Percentiles rank a stretch among this genome's conserved stretches.
These are phyloP conservation scores for Prunella strophiata DNA, from an alignment of 2,797 vertebrate species.

Conservation along the genomic window DNA sequence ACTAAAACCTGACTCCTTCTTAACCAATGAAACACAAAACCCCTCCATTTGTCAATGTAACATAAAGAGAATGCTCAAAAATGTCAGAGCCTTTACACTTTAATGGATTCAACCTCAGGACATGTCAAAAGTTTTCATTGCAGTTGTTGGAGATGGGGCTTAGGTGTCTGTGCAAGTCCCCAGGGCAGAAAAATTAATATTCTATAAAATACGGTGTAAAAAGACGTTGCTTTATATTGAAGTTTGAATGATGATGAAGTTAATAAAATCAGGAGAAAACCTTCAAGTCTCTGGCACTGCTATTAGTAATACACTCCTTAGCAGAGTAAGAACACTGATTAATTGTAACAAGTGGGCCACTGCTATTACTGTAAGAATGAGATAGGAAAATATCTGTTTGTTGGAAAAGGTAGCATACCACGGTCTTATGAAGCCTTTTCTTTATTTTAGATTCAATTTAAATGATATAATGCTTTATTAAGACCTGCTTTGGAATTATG, in stretches of 20 bases:
- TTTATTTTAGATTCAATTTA: not conserved
- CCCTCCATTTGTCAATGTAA: slow-evolving; percentile 70
- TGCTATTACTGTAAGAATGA: not conserved
- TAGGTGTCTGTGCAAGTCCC: slow-evolving; percentile 28
- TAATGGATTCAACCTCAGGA: slow-evolving; percentile 53
- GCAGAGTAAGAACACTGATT: not conserved
- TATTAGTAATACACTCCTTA: not conserved
- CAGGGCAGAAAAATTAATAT: not conserved
- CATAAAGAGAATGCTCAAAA: slow-evolving; percentile 62
- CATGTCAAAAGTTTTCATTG: slow-evolving; percentile 47
- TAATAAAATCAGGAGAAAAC: not conserved
- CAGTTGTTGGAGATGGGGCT: slow-evolving; percentile 18
- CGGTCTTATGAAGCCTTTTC: not conserved
- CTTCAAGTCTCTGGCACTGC: not conserved
- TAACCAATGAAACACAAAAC: slow-evolving; percentile 71
- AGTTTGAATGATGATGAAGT: not conserved
- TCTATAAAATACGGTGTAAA: slow-evolving; percentile 9
- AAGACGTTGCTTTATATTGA: not conserved
- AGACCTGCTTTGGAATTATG: not conserved
- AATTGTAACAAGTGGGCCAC: not conserved
- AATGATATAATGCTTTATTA: not conserved
- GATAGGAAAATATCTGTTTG: not conserved
- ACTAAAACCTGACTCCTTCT: slow-evolving; percentile 64
- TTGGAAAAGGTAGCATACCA: not conserved
- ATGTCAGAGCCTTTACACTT: slow-evolving; percentile 67